Conservation (phyloP, 2,113 vertebrate species). For the Cromileptes altivelis region DNA sequence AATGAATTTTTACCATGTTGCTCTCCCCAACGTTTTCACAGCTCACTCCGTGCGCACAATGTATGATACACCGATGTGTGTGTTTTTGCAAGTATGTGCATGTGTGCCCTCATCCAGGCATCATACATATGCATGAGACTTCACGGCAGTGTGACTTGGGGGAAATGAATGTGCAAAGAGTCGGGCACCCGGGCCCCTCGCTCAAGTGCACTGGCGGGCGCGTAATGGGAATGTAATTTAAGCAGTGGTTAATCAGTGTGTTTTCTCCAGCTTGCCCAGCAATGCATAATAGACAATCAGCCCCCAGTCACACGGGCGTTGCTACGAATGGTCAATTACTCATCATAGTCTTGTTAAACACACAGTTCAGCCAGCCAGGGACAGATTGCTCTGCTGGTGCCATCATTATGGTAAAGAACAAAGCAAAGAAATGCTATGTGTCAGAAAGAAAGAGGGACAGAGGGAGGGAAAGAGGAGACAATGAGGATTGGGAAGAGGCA, state of each 20-base stretch:
- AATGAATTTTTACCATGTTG: constrained; percentile 49
- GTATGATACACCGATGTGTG: constrained; percentile 27
- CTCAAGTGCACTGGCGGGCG: constrained; percentile 69
- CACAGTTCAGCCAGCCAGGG: constrained; percentile 75
- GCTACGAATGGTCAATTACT: constrained; percentile 84
- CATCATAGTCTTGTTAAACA: constrained; percentile 83
- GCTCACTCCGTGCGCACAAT: neutral
- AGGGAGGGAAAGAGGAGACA: constrained; percentile 28
- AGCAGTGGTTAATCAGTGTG: constrained; percentile 81
- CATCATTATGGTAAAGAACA: constrained; percentile 77
- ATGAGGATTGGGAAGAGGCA: constrained; percentile 34
- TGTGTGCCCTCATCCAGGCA: constrained; percentile 44
- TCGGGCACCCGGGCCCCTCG: constrained; percentile 57
- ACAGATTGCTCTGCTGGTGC: constrained; percentile 76
- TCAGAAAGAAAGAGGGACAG: constrained; percentile 32
- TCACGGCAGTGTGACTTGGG: constrained; percentile 67
- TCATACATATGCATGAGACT: constrained; percentile 77
- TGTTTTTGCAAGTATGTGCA: constrained; percentile 51
- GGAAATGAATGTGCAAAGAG: constrained; percentile 71
- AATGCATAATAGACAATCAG: constrained; percentile 83
- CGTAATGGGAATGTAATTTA: constrained; percentile 79
- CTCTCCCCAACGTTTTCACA: constrained; percentile 28
- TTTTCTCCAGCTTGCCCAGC: constrained; percentile 75
- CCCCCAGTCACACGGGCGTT: constrained; percentile 73
- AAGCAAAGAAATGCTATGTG: constrained; percentile 64